A percentile compares a stretch with the other conserved stretches of the same genome.
phyloP scores from a whole-genome alignment of 2,797 vertebrate genomes.

The Yasuhikotakia modesta region DNA sequence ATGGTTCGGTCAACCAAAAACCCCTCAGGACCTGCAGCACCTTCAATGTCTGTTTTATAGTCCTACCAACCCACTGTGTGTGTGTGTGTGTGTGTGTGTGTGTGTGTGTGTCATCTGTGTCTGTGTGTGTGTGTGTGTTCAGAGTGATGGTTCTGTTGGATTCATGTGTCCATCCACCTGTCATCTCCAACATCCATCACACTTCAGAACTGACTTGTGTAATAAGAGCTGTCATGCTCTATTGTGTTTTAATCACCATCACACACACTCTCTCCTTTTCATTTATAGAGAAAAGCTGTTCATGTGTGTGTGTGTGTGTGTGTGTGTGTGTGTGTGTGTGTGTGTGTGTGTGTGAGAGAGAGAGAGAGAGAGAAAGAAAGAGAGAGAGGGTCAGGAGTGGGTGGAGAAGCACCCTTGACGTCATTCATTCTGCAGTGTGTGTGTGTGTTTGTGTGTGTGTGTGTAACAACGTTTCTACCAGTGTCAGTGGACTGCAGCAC shows the following conservation, averaged over 20 bases:
- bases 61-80: neutral
- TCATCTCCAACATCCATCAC: constrained; percentile 6
- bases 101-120: no score
- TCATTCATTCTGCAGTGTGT: no score
- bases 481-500: no score
- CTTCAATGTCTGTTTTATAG: constrained; percentile 28
- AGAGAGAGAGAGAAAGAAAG: no score
- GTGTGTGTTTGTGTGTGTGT: no score
- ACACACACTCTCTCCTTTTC: neutral
- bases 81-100: no score
- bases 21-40: constrained; percentile 21
- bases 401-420: constrained; percentile 21
- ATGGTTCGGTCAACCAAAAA: constrained; percentile 21
- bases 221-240: neutral
- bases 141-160: neutral
- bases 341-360: neutral
- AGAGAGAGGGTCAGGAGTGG: no score
- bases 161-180: neutral
- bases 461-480: no score
- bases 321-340: neutral
- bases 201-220: constrained; percentile 10
- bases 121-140: constrained; percentile 6
- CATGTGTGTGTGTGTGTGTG: no score
- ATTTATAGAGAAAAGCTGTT: neutral
- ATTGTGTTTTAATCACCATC: neutral